Evolutionary conservation across 2,113 vertebrate genomes (phyloP).

Genomic region (Eleginops maclovinus): DNA sequence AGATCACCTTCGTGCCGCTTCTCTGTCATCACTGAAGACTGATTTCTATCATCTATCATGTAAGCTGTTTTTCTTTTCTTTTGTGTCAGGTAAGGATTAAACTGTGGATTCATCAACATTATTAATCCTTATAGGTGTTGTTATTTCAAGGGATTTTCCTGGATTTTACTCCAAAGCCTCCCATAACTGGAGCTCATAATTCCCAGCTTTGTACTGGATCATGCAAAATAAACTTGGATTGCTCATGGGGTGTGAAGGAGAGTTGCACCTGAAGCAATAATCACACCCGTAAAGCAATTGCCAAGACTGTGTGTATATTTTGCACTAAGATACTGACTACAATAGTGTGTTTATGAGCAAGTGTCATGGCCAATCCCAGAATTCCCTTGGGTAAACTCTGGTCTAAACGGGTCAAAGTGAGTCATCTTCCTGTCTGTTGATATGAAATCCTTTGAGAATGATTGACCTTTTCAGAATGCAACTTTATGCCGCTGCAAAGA

Average conservation of each 20-base stretch:
- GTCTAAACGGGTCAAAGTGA: background rate
- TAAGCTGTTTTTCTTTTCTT: background rate
- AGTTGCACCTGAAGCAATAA: constrained; percentile 89
- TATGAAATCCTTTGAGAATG: background rate
- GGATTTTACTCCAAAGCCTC: background rate
- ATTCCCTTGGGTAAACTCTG: background rate
- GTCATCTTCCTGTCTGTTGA: constrained; percentile 1
- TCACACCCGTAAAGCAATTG: constrained; percentile 89
- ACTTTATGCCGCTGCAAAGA: background rate
- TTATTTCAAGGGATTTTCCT: background rate
- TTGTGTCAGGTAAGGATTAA: background rate
- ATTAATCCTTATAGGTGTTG: background rate
- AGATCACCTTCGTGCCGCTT: background rate
- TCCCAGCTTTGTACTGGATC: background rate
- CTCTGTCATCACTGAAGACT: background rate
- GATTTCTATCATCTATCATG: background rate
- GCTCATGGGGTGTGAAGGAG: constrained; percentile 37
- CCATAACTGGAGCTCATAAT: background rate
- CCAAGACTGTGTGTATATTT: constrained; percentile 19
- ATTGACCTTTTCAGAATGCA: constrained; percentile 37
- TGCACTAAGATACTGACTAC: background rate
- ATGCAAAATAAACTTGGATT: background rate
- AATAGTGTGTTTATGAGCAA: background rate
- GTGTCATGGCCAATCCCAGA: background rate
- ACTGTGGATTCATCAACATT: background rate